A percentile compares a stretch with the other conserved stretches of the same genome.
These are phyloP conservation scores for Mylabris phalerata DNA, from an alignment of 1,140 invertebrate species.

Conservation along the genomic window DNA sequence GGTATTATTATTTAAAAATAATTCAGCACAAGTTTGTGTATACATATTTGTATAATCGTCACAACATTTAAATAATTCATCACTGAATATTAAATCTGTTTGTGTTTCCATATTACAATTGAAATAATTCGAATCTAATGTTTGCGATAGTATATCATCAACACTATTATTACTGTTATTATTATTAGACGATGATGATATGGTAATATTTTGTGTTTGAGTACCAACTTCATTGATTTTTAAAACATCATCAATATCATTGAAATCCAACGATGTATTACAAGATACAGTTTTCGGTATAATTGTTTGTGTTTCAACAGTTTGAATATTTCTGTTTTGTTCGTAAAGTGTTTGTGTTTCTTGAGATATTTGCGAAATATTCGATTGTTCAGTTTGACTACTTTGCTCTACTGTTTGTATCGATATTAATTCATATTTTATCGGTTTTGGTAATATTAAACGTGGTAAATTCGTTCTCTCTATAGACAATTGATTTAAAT, in stretches of 20 bases:
- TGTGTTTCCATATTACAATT: conserved; percentile 52
- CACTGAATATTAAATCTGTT: conserved; percentile 46
- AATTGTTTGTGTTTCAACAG: conserved; percentile 31
- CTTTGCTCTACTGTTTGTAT: conserved; percentile 22
- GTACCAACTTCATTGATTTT: conserved; percentile 21
- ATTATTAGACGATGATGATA: conserved; percentile 24
- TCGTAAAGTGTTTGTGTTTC: conserved; percentile 46
- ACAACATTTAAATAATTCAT: conserved; percentile 32
- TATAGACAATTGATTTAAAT: not conserved
- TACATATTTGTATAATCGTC: conserved; percentile 49
- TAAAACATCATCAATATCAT: conserved; percentile 25
- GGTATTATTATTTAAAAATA: conserved; percentile 47
- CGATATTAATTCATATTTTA: conserved; percentile 1
- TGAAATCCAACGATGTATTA: conserved; percentile 33
- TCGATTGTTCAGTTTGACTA: conserved; percentile 24
- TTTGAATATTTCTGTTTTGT: conserved; percentile 28
- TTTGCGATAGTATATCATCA: conserved; percentile 26
- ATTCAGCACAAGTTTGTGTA: conserved; percentile 55
- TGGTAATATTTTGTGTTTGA: conserved; percentile 25
- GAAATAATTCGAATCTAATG: conserved; percentile 42
- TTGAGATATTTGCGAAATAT: conserved; percentile 22
- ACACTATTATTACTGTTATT: conserved; percentile 30
- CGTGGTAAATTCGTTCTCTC: not conserved
- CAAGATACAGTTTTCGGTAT: conserved; percentile 29
- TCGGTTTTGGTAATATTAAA: conserved; percentile 24